phyloP scores from a whole-genome alignment of 53 echinoderm and acorn worm genomes.

The Holothuria leucospilota region DNA sequence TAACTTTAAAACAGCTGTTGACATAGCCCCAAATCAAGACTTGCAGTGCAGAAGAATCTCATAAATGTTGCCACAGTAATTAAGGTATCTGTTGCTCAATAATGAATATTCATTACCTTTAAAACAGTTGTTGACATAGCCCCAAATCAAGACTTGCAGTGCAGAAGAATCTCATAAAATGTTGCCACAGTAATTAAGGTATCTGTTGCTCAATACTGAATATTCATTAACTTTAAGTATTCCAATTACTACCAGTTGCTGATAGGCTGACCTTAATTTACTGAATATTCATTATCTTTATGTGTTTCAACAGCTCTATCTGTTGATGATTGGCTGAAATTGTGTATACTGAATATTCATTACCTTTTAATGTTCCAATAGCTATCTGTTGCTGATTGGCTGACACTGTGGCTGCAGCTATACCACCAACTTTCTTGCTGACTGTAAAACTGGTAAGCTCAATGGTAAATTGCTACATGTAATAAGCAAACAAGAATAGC shows the following conservation, averaged over 20 bases:
- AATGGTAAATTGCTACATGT: constrained; percentile 48
- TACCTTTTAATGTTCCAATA: constrained; percentile 76
- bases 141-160: too few species aligned
- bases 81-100: not conserved
- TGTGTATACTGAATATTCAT: not conserved
- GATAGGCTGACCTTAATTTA: too few species aligned
- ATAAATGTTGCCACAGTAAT: too few species aligned
- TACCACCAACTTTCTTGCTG: constrained; percentile 69
- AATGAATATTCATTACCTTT: too few species aligned
- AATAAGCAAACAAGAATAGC: not conserved
- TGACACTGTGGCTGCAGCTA: constrained; percentile 58
- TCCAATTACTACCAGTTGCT: too few species aligned
- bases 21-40: too few species aligned
- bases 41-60: too few species aligned
- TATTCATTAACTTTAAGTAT: not conserved
- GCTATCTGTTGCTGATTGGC: constrained; percentile 78
- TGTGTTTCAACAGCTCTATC: constrained; percentile 59
- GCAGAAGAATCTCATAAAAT: too few species aligned
- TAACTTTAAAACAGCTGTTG: too few species aligned
- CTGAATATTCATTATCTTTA: constrained; percentile 58
- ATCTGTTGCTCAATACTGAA: not conserved
- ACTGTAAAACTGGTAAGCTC: constrained; percentile 51
- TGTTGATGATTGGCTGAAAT: too few species aligned
- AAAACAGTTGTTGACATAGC: too few species aligned
- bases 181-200: too few species aligned